These are phyloP conservation scores for Trachelus stipa DNA, from an alignment of 2,888 invertebrate species.

Conservation along the genomic window DNA sequence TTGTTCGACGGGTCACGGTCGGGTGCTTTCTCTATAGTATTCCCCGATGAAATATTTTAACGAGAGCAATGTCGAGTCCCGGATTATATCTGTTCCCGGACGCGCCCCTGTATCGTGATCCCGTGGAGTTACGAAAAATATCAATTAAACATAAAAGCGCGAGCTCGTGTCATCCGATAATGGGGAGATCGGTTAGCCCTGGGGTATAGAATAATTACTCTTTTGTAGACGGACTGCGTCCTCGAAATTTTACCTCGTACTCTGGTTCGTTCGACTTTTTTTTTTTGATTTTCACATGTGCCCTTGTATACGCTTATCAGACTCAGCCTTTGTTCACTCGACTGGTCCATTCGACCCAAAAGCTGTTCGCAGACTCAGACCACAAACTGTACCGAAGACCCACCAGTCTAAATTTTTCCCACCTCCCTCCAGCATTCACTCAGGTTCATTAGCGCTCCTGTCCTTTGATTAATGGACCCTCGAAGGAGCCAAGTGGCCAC, in stretches of 20 bases:
- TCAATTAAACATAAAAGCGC: constrained; percentile 66
- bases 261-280: constrained; percentile 33
- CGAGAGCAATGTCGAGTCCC: constrained; percentile 55
- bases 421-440: constrained; percentile 38
- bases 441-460: constrained; percentile 62
- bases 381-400: not conserved
- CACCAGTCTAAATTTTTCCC: not conserved
- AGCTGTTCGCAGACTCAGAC: constrained; percentile 11
- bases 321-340: not conserved
- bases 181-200: constrained; percentile 56
- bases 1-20: not conserved
- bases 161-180: constrained; percentile 65
- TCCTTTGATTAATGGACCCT: constrained; percentile 61
- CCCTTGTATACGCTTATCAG: too few relatives aligned
- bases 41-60: constrained; percentile 53
- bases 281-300: too few relatives aligned
- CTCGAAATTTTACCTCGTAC: not conserved
- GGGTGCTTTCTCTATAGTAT: not conserved
- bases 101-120: constrained; percentile 50
- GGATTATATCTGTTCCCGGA: constrained; percentile 59
- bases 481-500: constrained; percentile 45
- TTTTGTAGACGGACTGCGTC: constrained; percentile 1
- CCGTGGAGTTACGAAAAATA: constrained; percentile 65
- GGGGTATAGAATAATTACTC: constrained; percentile 53
- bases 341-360: constrained; percentile 6